Base-by-base conservation (phyloP, 2,797 vertebrate species). In the Microtus californicus region DNA sequence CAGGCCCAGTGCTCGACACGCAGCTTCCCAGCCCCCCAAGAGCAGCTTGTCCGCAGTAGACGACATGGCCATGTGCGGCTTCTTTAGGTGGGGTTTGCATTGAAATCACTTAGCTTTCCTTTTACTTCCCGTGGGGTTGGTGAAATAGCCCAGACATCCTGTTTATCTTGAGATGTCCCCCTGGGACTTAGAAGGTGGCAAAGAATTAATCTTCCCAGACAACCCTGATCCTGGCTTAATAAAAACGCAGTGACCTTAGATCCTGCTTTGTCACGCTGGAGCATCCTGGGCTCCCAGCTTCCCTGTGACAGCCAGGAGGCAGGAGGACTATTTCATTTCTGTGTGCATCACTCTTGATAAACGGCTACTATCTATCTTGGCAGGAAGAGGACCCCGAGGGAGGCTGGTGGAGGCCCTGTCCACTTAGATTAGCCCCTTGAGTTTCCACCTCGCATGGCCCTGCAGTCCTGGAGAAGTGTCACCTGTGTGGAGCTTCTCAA, bases 211-310 rank as follows among this genome's bases (percentile, higher is more conserved):
- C 97, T 97, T 94, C 93, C 92, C 91, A 96, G 97, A 97, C 97
- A 98, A 98, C 96, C 97, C 89, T 89, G 96, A 98, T 98, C 96
- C 96, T 97, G 90, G 94, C 97, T 98, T 98, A 98, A 98, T 98
- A 97, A 97, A 98, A 98, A 97, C 78, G 77, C 87, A 96, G 94
- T 97, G 98, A 98, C 98, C 98, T 98, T 97, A 97, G 97, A 45
- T 74, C 79, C 76, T 29, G 13, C 54, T 74, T 61, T 74, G 63
- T n/a, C 19, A 10, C 14, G 14, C 31, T 0, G 5, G 96, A 97
- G 92, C 91, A 98, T 92, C 95, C 97, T 87, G 90, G 87, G 71
- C 86, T 98, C 95, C 95, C 97, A 98, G 96, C 96, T 97, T 96
- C 97, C 63, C 94, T 82, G 15, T 77, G 97, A 98, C 96, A 97